Evolutionary conservation across 2,888 invertebrate genomes (phyloP).

Genomic region (Ganaspis brasiliensis): DNA sequence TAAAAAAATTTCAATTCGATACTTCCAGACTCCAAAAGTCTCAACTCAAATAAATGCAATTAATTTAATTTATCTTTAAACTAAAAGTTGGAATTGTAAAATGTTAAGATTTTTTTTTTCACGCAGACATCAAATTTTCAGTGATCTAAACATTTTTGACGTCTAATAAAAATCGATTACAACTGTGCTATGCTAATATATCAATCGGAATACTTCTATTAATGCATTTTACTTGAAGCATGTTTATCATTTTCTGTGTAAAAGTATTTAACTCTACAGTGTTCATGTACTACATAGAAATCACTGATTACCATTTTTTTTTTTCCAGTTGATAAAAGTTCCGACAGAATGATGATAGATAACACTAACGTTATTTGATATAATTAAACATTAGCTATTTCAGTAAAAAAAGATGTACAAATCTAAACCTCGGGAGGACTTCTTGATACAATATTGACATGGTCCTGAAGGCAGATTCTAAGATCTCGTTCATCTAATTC

Average conservation of each 20-base stretch:
- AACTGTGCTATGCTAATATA: not conserved
- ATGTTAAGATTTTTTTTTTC: not conserved
- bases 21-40: no score
- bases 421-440: conserved; percentile 54
- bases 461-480: conserved; percentile 76
- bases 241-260: not conserved
- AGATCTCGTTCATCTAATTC: conserved; percentile 82
- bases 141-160: not conserved
- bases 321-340: not conserved
- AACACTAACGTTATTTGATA: conserved; percentile 12
- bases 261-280: conserved; percentile 26
- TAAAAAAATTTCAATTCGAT: no score
- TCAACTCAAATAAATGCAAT: no score
- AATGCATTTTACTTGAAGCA: conserved; percentile 15
- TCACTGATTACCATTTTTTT: conserved; percentile 10
- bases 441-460: conserved; percentile 68
- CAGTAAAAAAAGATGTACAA: conserved; percentile 25
- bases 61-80: no score
- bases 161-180: conserved; percentile 14
- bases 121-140: not conserved
- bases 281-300: conserved; percentile 15
- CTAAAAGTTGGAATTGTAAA: no score
- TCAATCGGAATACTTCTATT: conserved; percentile 7
- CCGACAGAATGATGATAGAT: conserved; percentile 1
- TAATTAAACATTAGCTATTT: conserved; percentile 12